Evolutionary conservation across 2,888 invertebrate species (phyloP).

Genomic region (Augochlorella aurata): DNA sequence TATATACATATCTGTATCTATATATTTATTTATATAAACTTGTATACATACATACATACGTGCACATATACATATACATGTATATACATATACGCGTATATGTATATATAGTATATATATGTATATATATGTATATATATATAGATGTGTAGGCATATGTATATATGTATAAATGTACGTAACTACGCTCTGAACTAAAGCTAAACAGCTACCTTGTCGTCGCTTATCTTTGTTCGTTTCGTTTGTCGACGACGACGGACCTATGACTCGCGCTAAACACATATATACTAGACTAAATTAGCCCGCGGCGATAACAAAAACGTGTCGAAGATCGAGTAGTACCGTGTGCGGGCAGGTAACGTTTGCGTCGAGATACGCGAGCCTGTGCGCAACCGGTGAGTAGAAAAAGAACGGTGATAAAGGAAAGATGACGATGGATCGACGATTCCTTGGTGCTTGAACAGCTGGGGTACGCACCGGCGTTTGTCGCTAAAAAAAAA

Average conservation of each 20-base stretch:
- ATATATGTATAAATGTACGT: slow-evolving; percentile 52
- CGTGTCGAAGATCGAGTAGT: slow-evolving; percentile 41
- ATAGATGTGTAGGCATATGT: neutral
- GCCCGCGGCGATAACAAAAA: slow-evolving; percentile 36
- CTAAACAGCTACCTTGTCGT: slow-evolving; percentile 29
- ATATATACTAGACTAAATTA: slow-evolving; percentile 43
- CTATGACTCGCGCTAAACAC: slow-evolving; percentile 39
- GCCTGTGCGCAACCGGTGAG: slow-evolving; percentile 34
- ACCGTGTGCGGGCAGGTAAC: slow-evolving; percentile 34
- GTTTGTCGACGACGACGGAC: slow-evolving; percentile 32
- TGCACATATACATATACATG: neutral
- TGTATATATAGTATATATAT: too few species aligned
- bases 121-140: neutral
- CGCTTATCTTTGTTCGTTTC: slow-evolving; percentile 40
- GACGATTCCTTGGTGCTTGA: neutral
- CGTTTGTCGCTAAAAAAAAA: slow-evolving; percentile 10
- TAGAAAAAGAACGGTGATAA: slow-evolving; percentile 11
- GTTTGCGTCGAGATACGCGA: slow-evolving; percentile 23
- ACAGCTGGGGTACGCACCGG: neutral
- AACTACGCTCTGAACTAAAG: slow-evolving; percentile 43
- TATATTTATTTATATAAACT: too few species aligned
- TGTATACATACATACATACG: too few species aligned
- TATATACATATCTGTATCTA: slow-evolving; percentile 35
- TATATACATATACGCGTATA: too few species aligned
- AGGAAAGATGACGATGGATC: neutral